phyloP scores from a whole-genome alignment of 1,140 invertebrate species.

The Drosophila orosa region DNA sequence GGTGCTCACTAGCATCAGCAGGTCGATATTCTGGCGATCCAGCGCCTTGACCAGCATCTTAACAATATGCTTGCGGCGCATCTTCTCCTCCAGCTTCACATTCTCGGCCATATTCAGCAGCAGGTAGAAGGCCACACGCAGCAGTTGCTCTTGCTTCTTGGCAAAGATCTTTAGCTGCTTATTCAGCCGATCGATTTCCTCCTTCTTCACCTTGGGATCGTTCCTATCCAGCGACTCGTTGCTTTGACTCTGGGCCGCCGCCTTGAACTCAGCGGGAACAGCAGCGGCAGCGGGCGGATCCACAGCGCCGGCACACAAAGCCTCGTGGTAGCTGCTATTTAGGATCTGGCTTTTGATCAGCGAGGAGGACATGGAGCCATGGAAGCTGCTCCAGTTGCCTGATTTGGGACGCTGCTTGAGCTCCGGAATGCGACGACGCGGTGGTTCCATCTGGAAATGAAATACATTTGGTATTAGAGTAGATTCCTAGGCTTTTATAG shows the following conservation, averaged over 20 bases:
- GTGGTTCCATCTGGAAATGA: conserved; percentile 85
- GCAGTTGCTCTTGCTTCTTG: conserved; percentile 96
- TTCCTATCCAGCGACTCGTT: conserved; percentile 85
- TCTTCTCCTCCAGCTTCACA: conserved; percentile 97
- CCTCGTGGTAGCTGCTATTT: conserved; percentile 88
- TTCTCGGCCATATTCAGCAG: conserved; percentile 98
- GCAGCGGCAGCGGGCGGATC: conserved; percentile 44
- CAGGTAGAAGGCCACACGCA: conserved; percentile 95
- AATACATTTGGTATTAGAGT: too few relatives aligned
- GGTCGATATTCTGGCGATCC: conserved; percentile 93
- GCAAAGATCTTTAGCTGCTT: conserved; percentile 92
- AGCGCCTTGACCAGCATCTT: conserved; percentile 94
- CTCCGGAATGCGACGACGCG: conserved; percentile 88
- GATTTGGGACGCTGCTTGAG: conserved; percentile 88
- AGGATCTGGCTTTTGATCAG: conserved; percentile 84
- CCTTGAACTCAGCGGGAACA: conserved; percentile 66
- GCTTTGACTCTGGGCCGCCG: conserved; percentile 58
- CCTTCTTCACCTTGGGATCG: conserved; percentile 88
- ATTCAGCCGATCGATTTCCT: conserved; percentile 92
- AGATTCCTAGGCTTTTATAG: too few relatives aligned
- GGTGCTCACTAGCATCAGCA: conserved; percentile 95
- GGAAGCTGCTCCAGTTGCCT: conserved; percentile 87
- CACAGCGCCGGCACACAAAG: conserved; percentile 84
- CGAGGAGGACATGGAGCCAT: conserved; percentile 84
- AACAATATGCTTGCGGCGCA: conserved; percentile 97